Evolutionary conservation across 2,888 invertebrate species (phyloP).

Genomic region (Pyralis farinalis): DNA sequence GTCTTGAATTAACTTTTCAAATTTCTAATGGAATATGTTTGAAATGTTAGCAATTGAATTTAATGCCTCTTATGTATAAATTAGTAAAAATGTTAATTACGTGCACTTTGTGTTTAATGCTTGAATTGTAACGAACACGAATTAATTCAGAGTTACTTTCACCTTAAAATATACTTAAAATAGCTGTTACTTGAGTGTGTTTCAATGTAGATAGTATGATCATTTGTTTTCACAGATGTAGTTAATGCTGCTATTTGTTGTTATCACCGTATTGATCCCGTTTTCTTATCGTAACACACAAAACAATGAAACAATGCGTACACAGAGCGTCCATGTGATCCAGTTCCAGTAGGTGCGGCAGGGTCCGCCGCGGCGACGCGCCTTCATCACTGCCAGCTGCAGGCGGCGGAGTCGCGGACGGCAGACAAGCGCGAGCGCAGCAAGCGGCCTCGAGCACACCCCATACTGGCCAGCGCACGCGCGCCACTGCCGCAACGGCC

Average conservation of each 20-base stretch:
- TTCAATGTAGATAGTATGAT: not conserved
- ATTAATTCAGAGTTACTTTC: too few species aligned
- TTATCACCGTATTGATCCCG: not conserved
- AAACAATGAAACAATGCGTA: conserved; percentile 56
- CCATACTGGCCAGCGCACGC: conserved; percentile 63
- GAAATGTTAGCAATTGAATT: too few species aligned
- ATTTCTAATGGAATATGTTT: too few species aligned
- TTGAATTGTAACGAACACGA: too few species aligned
- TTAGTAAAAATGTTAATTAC: too few species aligned
- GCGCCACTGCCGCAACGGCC: conserved; percentile 36
- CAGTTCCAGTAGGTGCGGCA: conserved; percentile 33
- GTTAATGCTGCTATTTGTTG: not conserved
- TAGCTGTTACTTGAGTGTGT: too few species aligned
- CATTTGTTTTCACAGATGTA: not conserved
- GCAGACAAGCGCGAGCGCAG: conserved; percentile 27
- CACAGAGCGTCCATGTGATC: conserved; percentile 68
- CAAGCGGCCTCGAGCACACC: conserved; percentile 49
- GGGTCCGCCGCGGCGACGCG: conserved; percentile 26
- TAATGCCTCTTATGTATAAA: too few species aligned
- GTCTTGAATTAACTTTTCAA: too few species aligned
- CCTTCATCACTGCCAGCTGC: conserved; percentile 38
- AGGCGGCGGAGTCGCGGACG: conserved; percentile 1
- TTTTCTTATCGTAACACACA: conserved; percentile 16
- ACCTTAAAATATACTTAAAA: too few species aligned
- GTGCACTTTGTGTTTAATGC: too few species aligned